Evolutionary conservation across 2,113 vertebrate species (phyloP), one percentile per base, ranked within the genome.

Genomic region (Myrmecophaga tridactyla): DNA sequence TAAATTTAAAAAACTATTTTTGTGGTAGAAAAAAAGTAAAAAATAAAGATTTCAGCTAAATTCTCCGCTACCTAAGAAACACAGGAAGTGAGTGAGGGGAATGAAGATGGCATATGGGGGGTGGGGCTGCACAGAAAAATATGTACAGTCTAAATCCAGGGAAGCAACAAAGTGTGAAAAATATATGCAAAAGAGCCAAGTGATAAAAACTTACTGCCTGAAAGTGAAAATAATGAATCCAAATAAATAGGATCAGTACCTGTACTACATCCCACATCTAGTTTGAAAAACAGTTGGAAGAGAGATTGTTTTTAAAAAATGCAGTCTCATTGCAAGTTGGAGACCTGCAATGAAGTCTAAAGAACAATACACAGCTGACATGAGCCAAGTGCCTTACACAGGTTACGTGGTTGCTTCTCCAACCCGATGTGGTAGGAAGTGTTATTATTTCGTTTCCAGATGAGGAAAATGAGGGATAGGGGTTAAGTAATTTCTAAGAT

Each of bases 141-240:
- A 4, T 12, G 23, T 75, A 75, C 36, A 89, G 21, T 60, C 31
- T 53, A 23, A 5, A n/a, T 76, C 36, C 53, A 65, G 88, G 90
- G 53, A 87, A 87, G 25, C 21, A 60, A 82, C 3, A 51, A 63
- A 43, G 60, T 51, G 25, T 39, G 25, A 62, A 75, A 89, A 51
- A 43, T 15, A 18, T 21, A 67, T 9, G 18, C 34, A 25, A 84
- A 72, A 83, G n/a, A 78, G 81, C 20, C 41, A 21, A 31, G 14
- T 63, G 18, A 70, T 56, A 58, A 72, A 63, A 72, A 4, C 12
- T 43, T 51, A 51, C 34, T 58, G 62, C 7, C 34, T 23, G 4
- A 86, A 87, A 72, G 34, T 65, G 51, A 87, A 84, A 89, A 41
- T 6, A 73, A 95, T 36, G 21, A 53, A 89, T 58, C 80, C 29